Percentiles rank a stretch among this genome's conserved stretches.
Evolutionary conservation across 2,113 vertebrate species (phyloP).

Genomic region (Nansenia antarctica): DNA sequence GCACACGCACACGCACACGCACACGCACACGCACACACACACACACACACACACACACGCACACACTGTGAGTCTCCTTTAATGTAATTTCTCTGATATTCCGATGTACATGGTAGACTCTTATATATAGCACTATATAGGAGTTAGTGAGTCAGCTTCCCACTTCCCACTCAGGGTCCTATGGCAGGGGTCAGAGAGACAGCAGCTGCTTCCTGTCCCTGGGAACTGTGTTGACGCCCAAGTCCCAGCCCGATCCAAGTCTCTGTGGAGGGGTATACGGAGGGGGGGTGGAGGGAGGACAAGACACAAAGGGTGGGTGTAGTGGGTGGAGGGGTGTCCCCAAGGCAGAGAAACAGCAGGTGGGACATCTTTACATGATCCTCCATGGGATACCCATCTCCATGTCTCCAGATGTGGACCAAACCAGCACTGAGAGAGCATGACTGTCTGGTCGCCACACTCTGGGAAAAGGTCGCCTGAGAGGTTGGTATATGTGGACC

Average conservation of each 20-base stretch:
- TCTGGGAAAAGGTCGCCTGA: too few species aligned
- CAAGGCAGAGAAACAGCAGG: constrained; percentile 44
- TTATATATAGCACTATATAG: neutral
- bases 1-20: too few species aligned
- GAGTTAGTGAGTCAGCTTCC: constrained; percentile 21
- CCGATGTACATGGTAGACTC: too few species aligned
- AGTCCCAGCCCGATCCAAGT: constrained; percentile 45
- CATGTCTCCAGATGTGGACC: constrained; percentile 4
- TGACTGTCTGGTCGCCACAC: too few species aligned
- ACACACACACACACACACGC: too few species aligned
- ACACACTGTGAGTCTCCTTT: too few species aligned
- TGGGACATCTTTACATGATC: constrained; percentile 11
- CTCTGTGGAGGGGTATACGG: constrained; percentile 7
- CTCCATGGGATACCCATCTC: neutral
- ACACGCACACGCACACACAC: too few species aligned
- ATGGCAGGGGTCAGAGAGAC: constrained; percentile 47
- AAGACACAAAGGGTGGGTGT: neutral
- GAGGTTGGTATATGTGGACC: too few species aligned
- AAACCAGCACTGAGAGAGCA: neutral
- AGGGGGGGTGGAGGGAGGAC: neutral
- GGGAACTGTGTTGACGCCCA: constrained; percentile 51
- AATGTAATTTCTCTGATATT: too few species aligned
- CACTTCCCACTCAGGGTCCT: constrained; percentile 8
- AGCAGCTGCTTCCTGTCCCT: constrained; percentile 64
- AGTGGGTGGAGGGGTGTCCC: constrained; percentile 29